Base-by-base conservation (phyloP, 2,113 vertebrate species). In the Dasyornis broadbenti region DNA sequence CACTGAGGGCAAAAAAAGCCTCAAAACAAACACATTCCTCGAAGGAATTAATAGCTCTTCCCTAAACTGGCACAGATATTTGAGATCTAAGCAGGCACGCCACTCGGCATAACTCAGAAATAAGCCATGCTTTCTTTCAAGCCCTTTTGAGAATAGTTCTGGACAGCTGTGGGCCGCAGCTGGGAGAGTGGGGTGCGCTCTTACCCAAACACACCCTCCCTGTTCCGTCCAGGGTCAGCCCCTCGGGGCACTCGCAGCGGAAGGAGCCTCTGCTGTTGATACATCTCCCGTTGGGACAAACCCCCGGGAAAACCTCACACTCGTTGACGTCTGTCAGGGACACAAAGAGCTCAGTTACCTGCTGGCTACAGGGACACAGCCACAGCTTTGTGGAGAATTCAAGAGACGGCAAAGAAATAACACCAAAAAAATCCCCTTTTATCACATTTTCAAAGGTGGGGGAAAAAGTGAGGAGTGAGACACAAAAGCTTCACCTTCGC, bases 191-290 rank as follows among this genome's bases (percentile, higher is more conserved):
- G 27, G 63, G 30, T 3, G 23, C 0, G 12, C 54, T 70, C 97
- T 97, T 94, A 98, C 98, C 98, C 64, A 98, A 94, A 89, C 98
- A 98, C 57, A 98, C 23, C 39, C 98, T 87, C 24, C 98, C 98
- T 3, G 97, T 97, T 49, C 97, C 96, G 63, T 98, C 98, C 94
- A 98, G 71, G 0, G 97, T 98, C 59, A 98, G 94, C 11, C 97
- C 98, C 39, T 98, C 96, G 4, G 97, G 97, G 76, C 98, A 98
- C 65, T 98, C 97, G 8, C 98, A 98, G 66, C 54, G 97, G 69
- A 98, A 98, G 11, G 98, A 98, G 22, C 98, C 98, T 92, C 95
- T 96, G 82, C 95, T 98, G 96, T 98, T 98, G 47, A 98, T 23
- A 28, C 98, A 98, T 2, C 30, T 47, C 13, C 98, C 98, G 3